Percentiles rank a stretch among this genome's conserved stretches.
phyloP scores from a whole-genome alignment of 2,888 invertebrate genomes.

The Agriopis aurantiaria region DNA sequence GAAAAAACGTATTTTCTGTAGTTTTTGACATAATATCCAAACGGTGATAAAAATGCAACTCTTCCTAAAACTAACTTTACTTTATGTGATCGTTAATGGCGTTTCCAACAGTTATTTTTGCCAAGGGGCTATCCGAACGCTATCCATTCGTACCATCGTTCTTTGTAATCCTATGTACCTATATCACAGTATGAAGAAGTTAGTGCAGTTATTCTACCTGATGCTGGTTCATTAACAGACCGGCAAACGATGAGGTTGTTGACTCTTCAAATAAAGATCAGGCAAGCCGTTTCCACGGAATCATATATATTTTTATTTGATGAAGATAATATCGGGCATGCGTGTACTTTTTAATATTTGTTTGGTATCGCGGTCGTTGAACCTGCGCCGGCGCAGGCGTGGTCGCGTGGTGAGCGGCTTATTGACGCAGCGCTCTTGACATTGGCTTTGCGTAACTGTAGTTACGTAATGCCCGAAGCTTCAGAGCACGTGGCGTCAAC shows the following conservation, averaged over 20 bases:
- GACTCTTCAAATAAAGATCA: conserved; percentile 32
- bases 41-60: no score
- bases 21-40: no score
- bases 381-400: conserved; percentile 47
- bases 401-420: conserved; percentile 38
- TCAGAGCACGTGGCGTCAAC: conserved; percentile 36
- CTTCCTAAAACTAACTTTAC: no score
- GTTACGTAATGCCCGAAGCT: conserved; percentile 48
- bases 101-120: no score
- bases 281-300: conserved; percentile 29
- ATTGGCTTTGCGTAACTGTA: conserved; percentile 75
- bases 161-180: neutral
- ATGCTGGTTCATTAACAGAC: conserved; percentile 32
- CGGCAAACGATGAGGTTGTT: conserved; percentile 19
- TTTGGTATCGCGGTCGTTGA: conserved; percentile 70
- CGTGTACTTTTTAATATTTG: conserved; percentile 51
- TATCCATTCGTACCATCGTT: no score
- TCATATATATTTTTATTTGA: conserved; percentile 36
- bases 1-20: no score
- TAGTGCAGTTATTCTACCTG: conserved; percentile 12
- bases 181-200: neutral
- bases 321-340: conserved; percentile 36
- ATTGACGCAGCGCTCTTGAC: conserved; percentile 76
- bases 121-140: no score
- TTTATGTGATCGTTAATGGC: no score